A percentile compares a stretch with the other conserved stretches of the same genome.
phyloP scores from a whole-genome alignment of 2,797 vertebrate genomes.

The Emys orbicularis region DNA sequence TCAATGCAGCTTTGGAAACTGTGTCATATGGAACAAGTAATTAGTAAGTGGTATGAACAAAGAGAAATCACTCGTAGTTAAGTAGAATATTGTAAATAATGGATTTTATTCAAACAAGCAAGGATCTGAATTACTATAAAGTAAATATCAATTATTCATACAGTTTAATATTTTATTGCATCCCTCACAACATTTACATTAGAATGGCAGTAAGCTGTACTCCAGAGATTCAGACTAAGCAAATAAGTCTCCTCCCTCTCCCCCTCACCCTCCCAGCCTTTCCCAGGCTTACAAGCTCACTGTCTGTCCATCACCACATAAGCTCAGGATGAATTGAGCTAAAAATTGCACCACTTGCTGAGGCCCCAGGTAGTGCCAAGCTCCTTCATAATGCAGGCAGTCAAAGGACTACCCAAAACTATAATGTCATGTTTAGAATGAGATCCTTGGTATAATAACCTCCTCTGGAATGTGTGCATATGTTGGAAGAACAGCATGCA shows the following conservation, averaged over 20 bases:
- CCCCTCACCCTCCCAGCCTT: background rate
- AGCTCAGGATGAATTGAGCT: conserved; percentile 15
- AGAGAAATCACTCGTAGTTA: conserved; percentile 81
- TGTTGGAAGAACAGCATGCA: background rate
- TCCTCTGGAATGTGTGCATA: background rate
- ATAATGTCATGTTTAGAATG: background rate
- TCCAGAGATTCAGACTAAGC: conserved; percentile 72
- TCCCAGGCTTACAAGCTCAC: conserved; percentile 28
- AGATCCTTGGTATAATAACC: background rate
- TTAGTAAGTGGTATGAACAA: conserved; percentile 80
- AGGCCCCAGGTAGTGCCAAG: conserved; percentile 29
- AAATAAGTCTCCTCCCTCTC: conserved; percentile 58
- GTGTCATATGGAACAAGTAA: conserved; percentile 78
- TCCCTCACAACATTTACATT: conserved; percentile 81
- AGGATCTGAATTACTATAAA: conserved; percentile 80
- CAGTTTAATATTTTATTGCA: conserved; percentile 83
- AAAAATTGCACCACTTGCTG: conserved; percentile 6
- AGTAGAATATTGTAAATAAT: conserved; percentile 84
- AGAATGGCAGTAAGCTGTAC: conserved; percentile 66
- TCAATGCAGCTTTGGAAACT: conserved; percentile 73
- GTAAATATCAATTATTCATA: conserved; percentile 83
- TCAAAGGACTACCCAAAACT: background rate
- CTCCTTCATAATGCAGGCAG: background rate
- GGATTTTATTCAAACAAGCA: conserved; percentile 84
- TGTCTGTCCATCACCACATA: conserved; percentile 10